Evolutionary conservation across 1,140 invertebrate genomes (phyloP), one percentile per base, ranked within the genome.

Genomic region (Drosophila kepulauana): DNA sequence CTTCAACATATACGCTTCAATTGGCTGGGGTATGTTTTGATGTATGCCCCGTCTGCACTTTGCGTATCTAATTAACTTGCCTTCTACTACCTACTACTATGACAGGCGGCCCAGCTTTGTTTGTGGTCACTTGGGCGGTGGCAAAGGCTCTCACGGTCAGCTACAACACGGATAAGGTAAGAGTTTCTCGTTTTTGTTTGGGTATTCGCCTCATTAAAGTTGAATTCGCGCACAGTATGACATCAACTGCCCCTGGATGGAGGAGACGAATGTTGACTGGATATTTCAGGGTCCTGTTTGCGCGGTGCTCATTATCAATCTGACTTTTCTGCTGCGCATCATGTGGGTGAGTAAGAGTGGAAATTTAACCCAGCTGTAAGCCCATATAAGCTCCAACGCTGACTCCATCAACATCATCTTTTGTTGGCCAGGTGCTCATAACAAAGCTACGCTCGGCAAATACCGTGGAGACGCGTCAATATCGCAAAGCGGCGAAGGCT

Each of bases 11-110:
- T 99, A 98, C 91, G 94, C 96, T 7, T 93, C 96, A 16, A 97
- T 99, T 51, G 98, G 98, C 58, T 99, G 98, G 98, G 97, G 98
- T 99, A 94, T 95, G 96, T 95, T 95, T 33, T 15, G 51, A 54
- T 33, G 5, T 33, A 30, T 54, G 30, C 28, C 1, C 3, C 48
- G 16, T 49, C 20, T 28, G 48, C 20, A 20, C 20, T 49, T 28
- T 10, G 20, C 28, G 30, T 57, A 48, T 56, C 51, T 82, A 86
- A 86, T 85, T 81, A 75, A 69, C 35, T 48, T 48, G 45, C 30
- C 28, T 11, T 3, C 30, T 5, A 8, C 1, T 35, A 13, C n/a
- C n/a, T 33, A 38, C 15, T 15, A n/a, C 25, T 33, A 15, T 38
- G 7, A 5, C 75, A 97, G 96, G 96, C 72, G 93, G 95, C 49